Conservation (phyloP, 2,113 vertebrate genomes). For the Cariama cristata region DNA sequence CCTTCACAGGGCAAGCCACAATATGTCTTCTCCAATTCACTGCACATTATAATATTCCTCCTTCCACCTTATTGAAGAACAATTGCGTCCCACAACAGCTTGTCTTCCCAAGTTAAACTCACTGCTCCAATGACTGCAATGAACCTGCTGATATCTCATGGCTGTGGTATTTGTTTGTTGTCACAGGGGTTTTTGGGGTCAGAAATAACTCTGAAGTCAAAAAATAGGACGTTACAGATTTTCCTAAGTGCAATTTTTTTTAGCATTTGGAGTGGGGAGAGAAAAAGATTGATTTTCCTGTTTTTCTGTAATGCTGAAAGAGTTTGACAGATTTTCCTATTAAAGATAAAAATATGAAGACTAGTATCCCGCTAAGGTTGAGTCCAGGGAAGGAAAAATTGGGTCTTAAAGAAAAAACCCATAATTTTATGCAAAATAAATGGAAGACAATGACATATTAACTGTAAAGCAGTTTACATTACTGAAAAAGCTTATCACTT, state of each 20-base stretch:
- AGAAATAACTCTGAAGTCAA: neutral
- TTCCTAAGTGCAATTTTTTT: neutral
- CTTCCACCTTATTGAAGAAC: neutral
- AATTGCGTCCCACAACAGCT: neutral
- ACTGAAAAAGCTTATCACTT: neutral
- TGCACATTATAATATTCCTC: neutral
- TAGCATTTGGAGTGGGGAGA: fast-evolving
- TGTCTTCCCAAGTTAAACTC: neutral
- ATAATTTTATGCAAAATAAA: neutral
- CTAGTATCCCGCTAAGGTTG: neutral
- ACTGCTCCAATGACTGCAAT: neutral
- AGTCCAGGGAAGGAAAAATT: neutral
- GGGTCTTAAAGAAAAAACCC: neutral
- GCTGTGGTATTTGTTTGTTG: neutral
- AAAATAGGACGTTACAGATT: neutral
- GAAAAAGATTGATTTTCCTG: neutral
- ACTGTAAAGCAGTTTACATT: neutral
- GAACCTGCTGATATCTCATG: neutral
- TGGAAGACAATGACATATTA: neutral
- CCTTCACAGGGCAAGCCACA: constrained; percentile 24
- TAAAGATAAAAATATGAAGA: neutral
- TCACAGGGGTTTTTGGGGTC: neutral
- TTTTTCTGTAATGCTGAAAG: neutral
- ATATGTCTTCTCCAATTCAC: neutral
- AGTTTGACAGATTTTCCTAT: neutral